Base-by-base conservation (phyloP, 1,140 invertebrate species). In the Laupala kohalensis region DNA sequence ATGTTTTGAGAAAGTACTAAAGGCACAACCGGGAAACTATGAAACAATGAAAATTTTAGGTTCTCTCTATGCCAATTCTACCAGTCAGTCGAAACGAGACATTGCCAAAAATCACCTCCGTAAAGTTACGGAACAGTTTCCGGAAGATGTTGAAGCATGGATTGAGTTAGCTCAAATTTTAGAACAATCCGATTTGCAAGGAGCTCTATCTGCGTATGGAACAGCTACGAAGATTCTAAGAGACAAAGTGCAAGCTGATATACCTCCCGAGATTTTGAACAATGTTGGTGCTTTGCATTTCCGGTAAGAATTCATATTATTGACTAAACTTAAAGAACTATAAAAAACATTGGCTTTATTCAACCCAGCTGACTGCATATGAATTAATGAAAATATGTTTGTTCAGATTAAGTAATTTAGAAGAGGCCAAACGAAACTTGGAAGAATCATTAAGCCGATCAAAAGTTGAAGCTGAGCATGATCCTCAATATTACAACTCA, bases 31-130 rank as follows among this genome's bases (percentile, higher is more conserved):
- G 0, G 94, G 94, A 5, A 99, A 99, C 82, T 98, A 98, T 79
- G 98, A 99, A 82, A 98, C 97, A 5, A 97, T 99, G 95, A 99
- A 99, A 81, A 99, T 99, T 74, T 84, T 99, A 1, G 97, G 97
- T 0, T 98, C 96, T 0, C 82, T 99, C 0, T 99, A 99, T 80
- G 96, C 96, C 0, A 94, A 91, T 78, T 96, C 94, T 0, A 86
- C 83, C 73, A 97, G 90, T 72, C 93, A 92, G 79, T 91, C 92
- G 0, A 97, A 97, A 82, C 83, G 95, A 29, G 94, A 98, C 75
- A 92, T 94, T 73, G 96, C 96, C 0, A 93, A 94, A 80, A 92
- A 90, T 76, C 92, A 95, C 81, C 81, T 95, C 12, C 91, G 92
- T 76, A 95, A 95, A 81, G 92, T 99, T 6, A 98, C 96, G 0